Base-by-base conservation (phyloP, 2,113 vertebrate species). In the Macaca mulatta region DNA sequence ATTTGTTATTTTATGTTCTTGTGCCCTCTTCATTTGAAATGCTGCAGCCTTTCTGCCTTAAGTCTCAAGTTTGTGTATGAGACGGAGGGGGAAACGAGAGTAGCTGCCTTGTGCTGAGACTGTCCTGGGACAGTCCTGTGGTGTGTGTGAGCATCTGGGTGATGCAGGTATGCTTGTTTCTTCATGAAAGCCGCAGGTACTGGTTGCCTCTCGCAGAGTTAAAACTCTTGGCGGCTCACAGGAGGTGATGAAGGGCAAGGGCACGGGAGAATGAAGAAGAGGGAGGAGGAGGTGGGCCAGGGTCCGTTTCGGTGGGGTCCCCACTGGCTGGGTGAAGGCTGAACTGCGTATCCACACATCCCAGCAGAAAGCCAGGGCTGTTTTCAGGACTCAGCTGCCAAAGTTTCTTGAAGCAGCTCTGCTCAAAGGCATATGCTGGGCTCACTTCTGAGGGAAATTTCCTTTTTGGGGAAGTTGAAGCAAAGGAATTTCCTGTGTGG, bases 401-500 rank as follows among this genome's bases (percentile, higher is more conserved):
- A 97, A 97, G 97, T 86, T 96, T 98, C 98, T 99, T 99, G 98
- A 99, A 98, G 98, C 98, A 97, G 98, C 97, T 97, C 98, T 98
- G 97, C 99, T 99, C 98, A 98, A 98, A 99, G 98, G 98, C 98
- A 98, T 98, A 98, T 98, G 98, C 98, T 98, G 98, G 98, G 98
- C 98, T 98, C 97, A 96, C 99, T 99, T 99, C 98, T 99, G 98
- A 99, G 99, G 99, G 99, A 99, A 99, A 99, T 99, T 99, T 99
- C 99, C 99, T 99, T 99, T 99, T 99, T 99, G 99, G 99, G 99
- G 99, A 99, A 99, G 99, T 99, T 98, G 99, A 99, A 99, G 99
- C 99, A 99, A 99, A 99, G 99, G 99, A 99, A 99, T 99, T 99
- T 99, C 99, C 99, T 99, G 99, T 99, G 99, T 99, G 99, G 99